Percentiles rank a stretch among this genome's conserved stretches.
phyloP scores from a whole-genome alignment of 2,888 invertebrate genomes.

The Tetramorium bicarinatum region DNA sequence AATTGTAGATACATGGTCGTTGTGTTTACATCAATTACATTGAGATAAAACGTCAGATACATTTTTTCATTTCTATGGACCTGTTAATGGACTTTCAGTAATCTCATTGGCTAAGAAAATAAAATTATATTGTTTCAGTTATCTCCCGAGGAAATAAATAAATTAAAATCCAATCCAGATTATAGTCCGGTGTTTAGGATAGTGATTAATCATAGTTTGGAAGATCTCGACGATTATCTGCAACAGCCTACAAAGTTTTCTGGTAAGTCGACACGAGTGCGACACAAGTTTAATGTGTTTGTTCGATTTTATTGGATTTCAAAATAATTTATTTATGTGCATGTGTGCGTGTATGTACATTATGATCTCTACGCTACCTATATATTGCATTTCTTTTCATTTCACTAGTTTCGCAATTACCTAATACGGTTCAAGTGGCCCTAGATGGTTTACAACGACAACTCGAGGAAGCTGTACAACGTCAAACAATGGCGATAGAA shows the following conservation, averaged over 20 bases:
- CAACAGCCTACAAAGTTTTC: slow-evolving; percentile 82
- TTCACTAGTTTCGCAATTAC: slow-evolving; percentile 85
- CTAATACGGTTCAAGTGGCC: slow-evolving; percentile 87
- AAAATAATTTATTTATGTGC: slow-evolving; percentile 1
- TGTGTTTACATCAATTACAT: neutral
- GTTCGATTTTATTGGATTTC: slow-evolving; percentile 2
- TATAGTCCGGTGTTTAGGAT: slow-evolving; percentile 92
- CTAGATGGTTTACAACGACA: slow-evolving; percentile 90
- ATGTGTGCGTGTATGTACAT: neutral
- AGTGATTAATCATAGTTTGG: slow-evolving; percentile 88
- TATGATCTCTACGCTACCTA: neutral
- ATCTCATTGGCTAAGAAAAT: neutral
- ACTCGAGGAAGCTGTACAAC: slow-evolving; percentile 90
- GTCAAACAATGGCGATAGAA: slow-evolving; percentile 91
- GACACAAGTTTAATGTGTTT: neutral
- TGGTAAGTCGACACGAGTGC: slow-evolving; percentile 73
- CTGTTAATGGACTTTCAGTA: neutral
- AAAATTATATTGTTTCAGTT: slow-evolving; percentile 86
- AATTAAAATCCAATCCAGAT: slow-evolving; percentile 89
- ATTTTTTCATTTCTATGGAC: neutral
- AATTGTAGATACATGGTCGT: slow-evolving; percentile 11
- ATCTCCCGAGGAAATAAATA: slow-evolving; percentile 88
- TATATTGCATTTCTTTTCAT: slow-evolving; percentile 43
- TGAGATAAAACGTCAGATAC: neutral
- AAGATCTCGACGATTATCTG: slow-evolving; percentile 86